phyloP scores from a whole-genome alignment of 2,797 vertebrate genomes.

The Protonibea diacanthus region DNA sequence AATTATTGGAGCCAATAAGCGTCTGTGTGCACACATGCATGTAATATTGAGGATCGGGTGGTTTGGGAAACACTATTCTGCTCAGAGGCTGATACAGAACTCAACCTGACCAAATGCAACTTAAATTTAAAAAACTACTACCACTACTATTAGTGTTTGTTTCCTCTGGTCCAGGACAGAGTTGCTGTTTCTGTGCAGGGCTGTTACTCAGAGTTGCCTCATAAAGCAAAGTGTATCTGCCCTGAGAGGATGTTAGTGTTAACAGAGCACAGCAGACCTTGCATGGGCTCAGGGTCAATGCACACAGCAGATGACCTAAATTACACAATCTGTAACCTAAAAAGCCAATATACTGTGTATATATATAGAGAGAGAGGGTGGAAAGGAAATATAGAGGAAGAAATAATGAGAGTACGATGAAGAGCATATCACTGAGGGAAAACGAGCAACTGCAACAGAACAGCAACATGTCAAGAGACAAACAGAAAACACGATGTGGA shows the following conservation, averaged over 20 bases:
- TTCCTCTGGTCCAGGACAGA: neutral
- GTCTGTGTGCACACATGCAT: too few relatives aligned
- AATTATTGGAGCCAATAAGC: too few relatives aligned
- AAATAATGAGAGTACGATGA: constrained; percentile 37
- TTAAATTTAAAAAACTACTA: too few relatives aligned
- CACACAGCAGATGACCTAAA: constrained; percentile 24
- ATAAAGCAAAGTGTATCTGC: constrained; percentile 1
- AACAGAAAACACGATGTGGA: constrained; percentile 5
- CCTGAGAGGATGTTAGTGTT: neutral
- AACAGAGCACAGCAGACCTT: constrained; percentile 6
- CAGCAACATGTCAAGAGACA: constrained; percentile 6
- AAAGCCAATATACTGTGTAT: neutral
- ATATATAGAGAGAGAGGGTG: neutral
- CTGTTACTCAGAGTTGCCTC: constrained; percentile 43
- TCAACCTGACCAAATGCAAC: too few relatives aligned
- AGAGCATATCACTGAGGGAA: constrained; percentile 9
- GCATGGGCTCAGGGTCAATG: constrained; percentile 34
- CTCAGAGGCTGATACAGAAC: too few relatives aligned
- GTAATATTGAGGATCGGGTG: too few relatives aligned
- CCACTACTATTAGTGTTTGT: neutral
- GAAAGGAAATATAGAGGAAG: neutral
- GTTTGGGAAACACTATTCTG: too few relatives aligned
- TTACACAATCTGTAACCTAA: constrained; percentile 39
- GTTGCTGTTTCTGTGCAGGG: constrained; percentile 3
- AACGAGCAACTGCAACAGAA: neutral